Evolutionary conservation across 1,140 invertebrate species (phyloP), one percentile per base, ranked within the genome.

Genomic region (Aphelenchoides fujianensis): DNA sequence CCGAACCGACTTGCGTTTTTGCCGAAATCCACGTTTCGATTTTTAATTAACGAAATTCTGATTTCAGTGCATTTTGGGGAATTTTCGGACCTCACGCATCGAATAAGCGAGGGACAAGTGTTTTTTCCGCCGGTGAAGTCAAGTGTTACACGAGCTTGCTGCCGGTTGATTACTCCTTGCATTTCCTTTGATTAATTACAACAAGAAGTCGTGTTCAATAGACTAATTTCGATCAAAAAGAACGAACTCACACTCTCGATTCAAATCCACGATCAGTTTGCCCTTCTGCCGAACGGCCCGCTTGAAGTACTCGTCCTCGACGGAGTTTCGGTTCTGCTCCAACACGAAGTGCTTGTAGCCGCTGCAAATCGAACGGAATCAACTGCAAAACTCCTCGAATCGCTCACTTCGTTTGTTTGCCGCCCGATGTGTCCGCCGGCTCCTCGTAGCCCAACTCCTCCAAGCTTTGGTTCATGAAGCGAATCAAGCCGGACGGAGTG

Each of bases 401-500:
- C 41, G 23, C 41, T 16, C 12, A 48, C 23, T 48, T 48, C 41
- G 41, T 48, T 48, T 48, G 41, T 23, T 12, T 16, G 12, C 41
- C 41, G 41, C 41, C 41, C 41, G 41, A 48, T n/a, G n/a, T n/a
- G 35, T 74, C 63, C 0, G 75, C 69, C 0, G 76, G 79, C 19
- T 80, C 73, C 23, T 71, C 72, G 41, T 82, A 84, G 31, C 72
- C 68, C 23, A 80, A 74, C 41, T 82, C 80, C 9, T 74, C 76
- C 41, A 83, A 68, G 27, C 69, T 82, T 57, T 82, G 41, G 52
- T 83, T 82, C 37, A 69, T 74, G 52, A 70, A 84, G 7, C 83
- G 81, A 61, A 84, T 79, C 19, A 83, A 35, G n/a, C 82, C 82
- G 28, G 82, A 81, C 7, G 82, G 78, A 27, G 82, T 69, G 9